These are phyloP conservation scores for Exaiptasia diaphana DNA, from an alignment of 64 coral and sea anemone species.

Conservation along the genomic window DNA sequence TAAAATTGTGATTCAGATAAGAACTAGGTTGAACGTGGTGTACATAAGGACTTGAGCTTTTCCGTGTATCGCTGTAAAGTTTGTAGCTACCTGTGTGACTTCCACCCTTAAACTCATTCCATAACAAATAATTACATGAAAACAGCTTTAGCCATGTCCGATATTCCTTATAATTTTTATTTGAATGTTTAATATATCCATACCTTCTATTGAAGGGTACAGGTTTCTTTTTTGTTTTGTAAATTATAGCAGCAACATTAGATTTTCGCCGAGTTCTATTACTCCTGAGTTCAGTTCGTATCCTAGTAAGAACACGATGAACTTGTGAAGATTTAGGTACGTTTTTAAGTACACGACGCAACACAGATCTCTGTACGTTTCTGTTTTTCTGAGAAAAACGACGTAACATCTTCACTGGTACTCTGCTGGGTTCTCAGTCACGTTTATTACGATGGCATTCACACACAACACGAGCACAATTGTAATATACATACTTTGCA, in stretches of 20 bases:
- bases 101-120: background rate
- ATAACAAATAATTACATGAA: background rate
- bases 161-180: background rate
- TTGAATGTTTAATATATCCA: too few relatives aligned
- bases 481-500: slow-evolving; percentile 38
- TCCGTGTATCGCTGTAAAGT: background rate
- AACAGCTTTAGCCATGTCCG: background rate
- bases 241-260: too few relatives aligned
- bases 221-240: background rate
- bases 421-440: slow-evolving; percentile 13
- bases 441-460: slow-evolving; percentile 9
- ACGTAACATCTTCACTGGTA: slow-evolving; percentile 18
- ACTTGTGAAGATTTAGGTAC: slow-evolving; percentile 40
- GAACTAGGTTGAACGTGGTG: background rate
- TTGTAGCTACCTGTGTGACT: background rate
- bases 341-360: slow-evolving; percentile 31
- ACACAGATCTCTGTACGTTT: slow-evolving; percentile 34
- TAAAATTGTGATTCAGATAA: too few relatives aligned
- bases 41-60: background rate
- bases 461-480: slow-evolving; percentile 32
- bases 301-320: slow-evolving; percentile 14
- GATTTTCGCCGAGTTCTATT: too few relatives aligned
- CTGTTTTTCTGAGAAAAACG: slow-evolving; percentile 40
- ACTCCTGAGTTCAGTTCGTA: background rate
- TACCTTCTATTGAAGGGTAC: too few relatives aligned